These are phyloP conservation scores for Acanthosepion pharaonis DNA, from an alignment of 2,888 invertebrate genomes.

Conservation along the genomic window DNA sequence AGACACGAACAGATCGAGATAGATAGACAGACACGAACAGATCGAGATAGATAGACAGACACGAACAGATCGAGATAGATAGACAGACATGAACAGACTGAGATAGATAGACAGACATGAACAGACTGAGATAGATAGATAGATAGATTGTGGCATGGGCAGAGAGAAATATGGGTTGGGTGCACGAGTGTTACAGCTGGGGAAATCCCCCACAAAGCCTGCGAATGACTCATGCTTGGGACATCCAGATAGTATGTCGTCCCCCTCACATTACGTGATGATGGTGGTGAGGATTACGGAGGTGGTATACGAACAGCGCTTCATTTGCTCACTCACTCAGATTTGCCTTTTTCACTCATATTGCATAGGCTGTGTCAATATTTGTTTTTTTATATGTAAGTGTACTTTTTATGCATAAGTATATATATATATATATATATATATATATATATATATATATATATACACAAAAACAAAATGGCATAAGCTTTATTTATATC, in stretches of 20 bases:
- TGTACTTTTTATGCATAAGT: background rate
- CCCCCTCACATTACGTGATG: constrained; percentile 9
- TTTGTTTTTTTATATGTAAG: background rate
- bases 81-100: background rate
- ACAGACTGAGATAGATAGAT: background rate
- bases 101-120: too few relatives aligned
- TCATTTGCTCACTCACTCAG: background rate
- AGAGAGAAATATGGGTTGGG: background rate
- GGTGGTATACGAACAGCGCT: background rate
- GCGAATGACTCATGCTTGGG: constrained; percentile 14
- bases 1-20: too few relatives aligned
- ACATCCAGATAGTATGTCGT: constrained; percentile 21
- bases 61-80: background rate
- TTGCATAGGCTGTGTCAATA: background rate
- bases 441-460: background rate
- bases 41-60: background rate
- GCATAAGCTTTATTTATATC: too few relatives aligned
- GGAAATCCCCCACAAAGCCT: constrained; percentile 11
- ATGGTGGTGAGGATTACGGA: background rate
- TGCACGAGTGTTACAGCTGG: background rate
- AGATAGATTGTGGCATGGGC: background rate
- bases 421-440: background rate
- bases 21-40: background rate
- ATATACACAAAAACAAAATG: background rate
- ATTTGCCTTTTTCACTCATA: background rate